Evolutionary conservation across 2,113 vertebrate genomes (phyloP).

Genomic region (Montifringilla adamsi): DNA sequence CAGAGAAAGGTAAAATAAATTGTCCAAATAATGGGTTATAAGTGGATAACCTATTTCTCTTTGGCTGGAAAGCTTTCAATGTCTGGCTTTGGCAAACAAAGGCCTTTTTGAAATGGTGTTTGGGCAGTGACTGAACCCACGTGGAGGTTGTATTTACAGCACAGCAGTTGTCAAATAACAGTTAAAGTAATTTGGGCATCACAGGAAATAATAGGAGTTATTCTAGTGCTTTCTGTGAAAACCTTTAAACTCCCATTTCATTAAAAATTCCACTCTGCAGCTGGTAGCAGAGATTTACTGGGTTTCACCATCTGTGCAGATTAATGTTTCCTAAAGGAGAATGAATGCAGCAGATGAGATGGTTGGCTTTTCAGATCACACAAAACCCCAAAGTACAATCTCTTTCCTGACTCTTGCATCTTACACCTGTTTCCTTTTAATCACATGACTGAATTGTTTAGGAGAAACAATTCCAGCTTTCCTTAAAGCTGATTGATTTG

Average conservation of each 20-base stretch:
- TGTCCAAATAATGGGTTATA: not conserved
- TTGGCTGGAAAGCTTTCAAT: not conserved
- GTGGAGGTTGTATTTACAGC: conserved; percentile 3
- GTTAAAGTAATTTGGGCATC: conserved; percentile 67
- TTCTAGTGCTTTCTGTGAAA: conserved; percentile 75
- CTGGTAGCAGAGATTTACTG: conserved; percentile 81
- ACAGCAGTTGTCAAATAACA: conserved; percentile 45
- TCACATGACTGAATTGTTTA: conserved; percentile 47
- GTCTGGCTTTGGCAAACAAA: not conserved
- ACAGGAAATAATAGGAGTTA: conserved; percentile 59
- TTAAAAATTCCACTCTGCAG: conserved; percentile 79
- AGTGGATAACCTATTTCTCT: not conserved
- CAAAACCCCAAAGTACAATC: conserved; percentile 52
- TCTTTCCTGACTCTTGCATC: conserved; percentile 50
- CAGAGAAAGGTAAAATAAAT: not conserved
- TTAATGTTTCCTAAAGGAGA: conserved; percentile 79
- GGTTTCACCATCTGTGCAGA: conserved; percentile 80
- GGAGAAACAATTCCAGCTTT: conserved; percentile 31
- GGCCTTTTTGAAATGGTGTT: not conserved
- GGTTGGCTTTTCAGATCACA: conserved; percentile 69
- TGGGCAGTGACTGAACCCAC: not conserved
- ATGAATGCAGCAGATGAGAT: conserved; percentile 67
- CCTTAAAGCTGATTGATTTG: conserved; percentile 29
- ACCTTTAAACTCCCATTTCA: conserved; percentile 81
- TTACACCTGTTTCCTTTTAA: conserved; percentile 68